These are phyloP conservation scores for Dasyornis broadbenti DNA, from an alignment of 2,113 vertebrate species.

Conservation along the genomic window DNA sequence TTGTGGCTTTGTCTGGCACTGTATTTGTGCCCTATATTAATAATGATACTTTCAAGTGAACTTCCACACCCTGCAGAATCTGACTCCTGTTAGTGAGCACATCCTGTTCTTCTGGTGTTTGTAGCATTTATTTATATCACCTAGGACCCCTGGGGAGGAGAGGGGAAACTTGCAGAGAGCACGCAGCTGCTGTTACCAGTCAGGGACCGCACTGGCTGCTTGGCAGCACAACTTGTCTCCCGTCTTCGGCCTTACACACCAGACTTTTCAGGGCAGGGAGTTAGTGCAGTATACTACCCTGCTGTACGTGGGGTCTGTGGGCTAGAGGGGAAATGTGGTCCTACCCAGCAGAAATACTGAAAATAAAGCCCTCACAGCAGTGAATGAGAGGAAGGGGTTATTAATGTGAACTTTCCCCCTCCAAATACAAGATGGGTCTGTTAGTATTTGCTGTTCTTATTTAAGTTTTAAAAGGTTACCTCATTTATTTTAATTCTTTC, in stretches of 20 bases:
- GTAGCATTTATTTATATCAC: not conserved
- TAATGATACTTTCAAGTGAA: not conserved
- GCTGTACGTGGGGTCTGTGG: not conserved
- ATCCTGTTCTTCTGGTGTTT: not conserved
- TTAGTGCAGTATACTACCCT: not conserved
- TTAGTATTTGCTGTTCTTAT: not conserved
- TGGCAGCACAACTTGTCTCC: not conserved
- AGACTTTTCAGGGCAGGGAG: not conserved
- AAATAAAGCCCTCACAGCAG: not conserved
- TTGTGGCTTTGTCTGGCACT: not conserved
- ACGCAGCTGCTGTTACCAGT: not conserved
- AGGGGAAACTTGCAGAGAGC: not conserved
- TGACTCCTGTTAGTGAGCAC: not conserved
- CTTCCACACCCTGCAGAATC: not conserved
- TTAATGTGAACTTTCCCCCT: not conserved
- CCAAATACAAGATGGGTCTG: not conserved
- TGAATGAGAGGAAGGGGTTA: not conserved
- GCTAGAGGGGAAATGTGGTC: not conserved
- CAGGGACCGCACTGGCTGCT: not conserved
- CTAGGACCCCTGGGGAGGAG: not conserved
- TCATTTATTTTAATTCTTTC: not conserved
- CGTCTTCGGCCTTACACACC: fast-evolving
- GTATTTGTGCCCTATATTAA: not conserved
- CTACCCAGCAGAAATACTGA: not conserved
- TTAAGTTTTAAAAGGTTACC: not conserved